Percentiles rank a stretch among this genome's conserved stretches.
phyloP scores from a whole-genome alignment of 2,113 vertebrate genomes.

The Bos javanicus region DNA sequence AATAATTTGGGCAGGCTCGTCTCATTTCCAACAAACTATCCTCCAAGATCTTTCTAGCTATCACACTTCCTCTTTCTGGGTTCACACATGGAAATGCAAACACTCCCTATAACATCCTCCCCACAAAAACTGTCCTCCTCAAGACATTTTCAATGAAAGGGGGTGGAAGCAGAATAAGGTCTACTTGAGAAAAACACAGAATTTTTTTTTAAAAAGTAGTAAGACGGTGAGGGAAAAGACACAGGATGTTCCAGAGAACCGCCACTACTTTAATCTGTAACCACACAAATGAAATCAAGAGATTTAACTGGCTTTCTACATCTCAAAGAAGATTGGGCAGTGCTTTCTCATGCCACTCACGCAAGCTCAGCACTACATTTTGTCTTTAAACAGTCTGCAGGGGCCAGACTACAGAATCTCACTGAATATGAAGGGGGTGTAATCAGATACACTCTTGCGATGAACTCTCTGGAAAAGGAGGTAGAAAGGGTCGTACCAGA shows the following conservation, averaged over 20 bases:
- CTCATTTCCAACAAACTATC: background rate
- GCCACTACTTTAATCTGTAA: background rate
- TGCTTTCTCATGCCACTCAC: background rate
- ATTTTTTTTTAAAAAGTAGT: background rate
- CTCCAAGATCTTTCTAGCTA: background rate
- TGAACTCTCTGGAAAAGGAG: background rate
- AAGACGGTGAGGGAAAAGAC: background rate
- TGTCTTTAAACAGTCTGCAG: fast-evolving
- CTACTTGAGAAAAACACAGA: background rate
- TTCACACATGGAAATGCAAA: background rate
- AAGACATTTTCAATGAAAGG: background rate
- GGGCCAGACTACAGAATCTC: background rate
- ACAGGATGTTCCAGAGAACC: background rate
- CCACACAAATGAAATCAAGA: background rate
- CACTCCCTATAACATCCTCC: background rate
- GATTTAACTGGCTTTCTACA: background rate
- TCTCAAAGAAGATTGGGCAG: background rate
- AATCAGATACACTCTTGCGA: background rate
- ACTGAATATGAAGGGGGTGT: fast-evolving
- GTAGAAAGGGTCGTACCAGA: too few species aligned
- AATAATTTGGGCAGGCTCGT: background rate
- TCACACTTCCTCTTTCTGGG: background rate
- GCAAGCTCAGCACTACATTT: fast-evolving
- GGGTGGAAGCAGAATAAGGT: background rate
- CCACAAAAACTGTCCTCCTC: background rate